A percentile compares a stretch with the other conserved stretches of the same genome.
Conservation (phyloP, 1,140 invertebrate genomes). For the Diachasmimorpha longicaudata region DNA sequence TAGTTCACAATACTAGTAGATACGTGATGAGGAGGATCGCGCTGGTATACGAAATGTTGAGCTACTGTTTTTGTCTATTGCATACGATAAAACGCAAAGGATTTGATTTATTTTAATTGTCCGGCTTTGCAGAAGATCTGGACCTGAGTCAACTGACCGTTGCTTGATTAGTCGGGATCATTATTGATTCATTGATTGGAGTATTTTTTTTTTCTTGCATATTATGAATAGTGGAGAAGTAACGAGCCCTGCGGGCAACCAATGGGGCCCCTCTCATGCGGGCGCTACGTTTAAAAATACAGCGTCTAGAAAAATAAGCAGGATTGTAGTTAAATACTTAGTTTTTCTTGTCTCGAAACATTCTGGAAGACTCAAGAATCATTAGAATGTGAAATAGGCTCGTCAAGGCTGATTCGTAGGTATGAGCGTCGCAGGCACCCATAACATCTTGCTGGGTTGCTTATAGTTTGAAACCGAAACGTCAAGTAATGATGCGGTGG, state of each 20-base stretch:
- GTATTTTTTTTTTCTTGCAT: too few relatives aligned
- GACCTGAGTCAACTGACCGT: too few relatives aligned
- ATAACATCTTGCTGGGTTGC: background rate
- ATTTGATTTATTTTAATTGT: too few relatives aligned
- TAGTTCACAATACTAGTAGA: constrained; percentile 16
- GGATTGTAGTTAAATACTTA: background rate
- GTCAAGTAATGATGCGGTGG: background rate
- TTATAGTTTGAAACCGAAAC: background rate
- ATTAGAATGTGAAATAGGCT: constrained; percentile 34
- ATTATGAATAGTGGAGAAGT: too few relatives aligned
- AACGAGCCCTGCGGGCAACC: too few relatives aligned
- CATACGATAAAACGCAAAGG: too few relatives aligned
- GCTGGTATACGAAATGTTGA: background rate
- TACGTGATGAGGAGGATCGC: background rate
- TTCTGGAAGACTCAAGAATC: constrained; percentile 21
- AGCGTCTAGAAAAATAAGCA: background rate
- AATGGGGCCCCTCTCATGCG: too few relatives aligned
- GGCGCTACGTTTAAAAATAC: too few relatives aligned
- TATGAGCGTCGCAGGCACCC: background rate
- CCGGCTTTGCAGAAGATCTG: too few relatives aligned
- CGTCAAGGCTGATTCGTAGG: constrained; percentile 27
- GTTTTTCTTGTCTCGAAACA: background rate
- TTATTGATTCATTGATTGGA: too few relatives aligned
- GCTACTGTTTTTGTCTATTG: background rate
- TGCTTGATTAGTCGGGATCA: too few relatives aligned